Evolutionary conservation across 1,140 invertebrate genomes (phyloP).

Genomic region (Zelostemma sp.): DNA sequence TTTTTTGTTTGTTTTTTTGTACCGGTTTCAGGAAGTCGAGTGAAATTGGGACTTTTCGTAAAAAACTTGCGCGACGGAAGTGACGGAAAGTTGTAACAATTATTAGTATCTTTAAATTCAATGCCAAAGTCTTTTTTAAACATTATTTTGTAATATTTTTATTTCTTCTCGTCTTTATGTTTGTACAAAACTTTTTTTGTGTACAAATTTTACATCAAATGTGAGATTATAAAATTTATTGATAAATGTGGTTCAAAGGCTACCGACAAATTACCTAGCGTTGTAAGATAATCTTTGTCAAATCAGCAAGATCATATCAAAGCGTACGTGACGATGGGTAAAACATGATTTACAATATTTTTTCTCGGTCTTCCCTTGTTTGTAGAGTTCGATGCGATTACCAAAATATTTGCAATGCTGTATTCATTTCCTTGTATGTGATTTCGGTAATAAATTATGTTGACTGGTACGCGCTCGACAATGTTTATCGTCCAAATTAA

Average conservation of each 20-base stretch:
- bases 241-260: neutral
- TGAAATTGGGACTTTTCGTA: too few species aligned
- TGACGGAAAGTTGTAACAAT: too few species aligned
- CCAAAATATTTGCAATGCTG: neutral
- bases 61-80: too few species aligned
- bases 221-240: neutral
- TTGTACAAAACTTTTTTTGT: neutral
- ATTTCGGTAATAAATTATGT: neutral
- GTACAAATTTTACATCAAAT: neutral
- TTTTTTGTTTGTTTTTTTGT: too few species aligned
- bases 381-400: neutral
- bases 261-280: neutral
- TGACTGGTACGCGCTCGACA: neutral
- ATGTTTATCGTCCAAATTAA: neutral
- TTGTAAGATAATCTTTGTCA: neutral
- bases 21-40: too few species aligned
- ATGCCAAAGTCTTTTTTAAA: too few species aligned
- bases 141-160: too few species aligned
- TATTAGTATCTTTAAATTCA: too few species aligned
- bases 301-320: neutral
- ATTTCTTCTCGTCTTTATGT: too few species aligned
- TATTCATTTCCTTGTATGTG: neutral
- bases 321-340: neutral
- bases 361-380: neutral
- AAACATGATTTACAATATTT: neutral